phyloP scores from a whole-genome alignment of 37 sponge, comb jelly and placozoan species.

The Beroe ovata region DNA sequence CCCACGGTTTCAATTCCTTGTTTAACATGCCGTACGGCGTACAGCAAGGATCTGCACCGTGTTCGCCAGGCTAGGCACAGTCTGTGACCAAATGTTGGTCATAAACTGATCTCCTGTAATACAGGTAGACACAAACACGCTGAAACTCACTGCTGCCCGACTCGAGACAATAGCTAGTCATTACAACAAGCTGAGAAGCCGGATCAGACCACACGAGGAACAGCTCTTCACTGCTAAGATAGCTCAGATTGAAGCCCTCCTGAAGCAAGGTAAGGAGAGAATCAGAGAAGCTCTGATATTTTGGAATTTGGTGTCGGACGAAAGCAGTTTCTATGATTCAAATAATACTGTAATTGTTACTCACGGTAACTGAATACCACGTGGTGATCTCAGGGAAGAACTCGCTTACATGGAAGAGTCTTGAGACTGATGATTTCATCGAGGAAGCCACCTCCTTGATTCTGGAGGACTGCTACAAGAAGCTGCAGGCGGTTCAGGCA shows the following conservation, averaged over 20 bases:
- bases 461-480: constrained; percentile 60
- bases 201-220: constrained; percentile 50
- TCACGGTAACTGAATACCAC: too few relatives aligned
- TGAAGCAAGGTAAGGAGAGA: constrained; percentile 10
- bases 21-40: too few relatives aligned
- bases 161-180: constrained; percentile 41
- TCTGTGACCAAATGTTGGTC: too few relatives aligned
- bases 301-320: too few relatives aligned
- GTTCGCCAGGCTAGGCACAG: too few relatives aligned
- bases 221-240: constrained; percentile 62
- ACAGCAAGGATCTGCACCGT: too few relatives aligned
- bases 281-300: too few relatives aligned
- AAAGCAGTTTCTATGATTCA: too few relatives aligned
- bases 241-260: constrained; percentile 32
- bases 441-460: constrained; percentile 69
- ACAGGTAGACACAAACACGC: constrained; percentile 65
- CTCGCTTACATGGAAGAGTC: constrained; percentile 68
- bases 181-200: constrained; percentile 36
- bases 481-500: constrained; percentile 57
- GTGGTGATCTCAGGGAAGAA: constrained; percentile 64
- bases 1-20: too few relatives aligned
- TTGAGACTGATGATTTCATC: constrained; percentile 68
- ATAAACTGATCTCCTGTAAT: too few relatives aligned
- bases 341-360: too few relatives aligned
- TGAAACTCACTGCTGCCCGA: constrained; percentile 60